These are phyloP conservation scores for Bombyx mori DNA, from an alignment of 1,140 invertebrate species.

Conservation along the genomic window DNA sequence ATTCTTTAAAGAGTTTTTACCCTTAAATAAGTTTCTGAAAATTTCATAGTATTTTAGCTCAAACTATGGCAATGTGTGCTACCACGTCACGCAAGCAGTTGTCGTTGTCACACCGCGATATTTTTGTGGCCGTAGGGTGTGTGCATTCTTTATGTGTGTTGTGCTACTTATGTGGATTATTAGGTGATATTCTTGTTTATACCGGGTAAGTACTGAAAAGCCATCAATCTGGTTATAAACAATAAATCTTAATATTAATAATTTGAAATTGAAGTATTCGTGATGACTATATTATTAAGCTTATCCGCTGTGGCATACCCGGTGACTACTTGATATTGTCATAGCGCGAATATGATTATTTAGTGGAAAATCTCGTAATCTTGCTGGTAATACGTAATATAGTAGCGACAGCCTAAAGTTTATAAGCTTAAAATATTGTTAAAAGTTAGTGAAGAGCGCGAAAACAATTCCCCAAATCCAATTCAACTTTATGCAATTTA, in stretches of 20 bases:
- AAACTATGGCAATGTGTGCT: slow-evolving; percentile 36
- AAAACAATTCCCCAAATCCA: too few relatives aligned
- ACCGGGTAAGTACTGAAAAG: slow-evolving; percentile 48
- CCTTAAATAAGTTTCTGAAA: too few relatives aligned
- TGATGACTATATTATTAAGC: background rate
- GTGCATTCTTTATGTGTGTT: slow-evolving; percentile 69
- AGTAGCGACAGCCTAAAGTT: too few relatives aligned
- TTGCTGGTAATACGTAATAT: too few relatives aligned
- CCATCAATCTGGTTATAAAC: background rate
- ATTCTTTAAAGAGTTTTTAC: too few relatives aligned
- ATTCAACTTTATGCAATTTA: too few relatives aligned
- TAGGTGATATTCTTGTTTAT: slow-evolving; percentile 67
- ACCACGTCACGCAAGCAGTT: slow-evolving; percentile 67
- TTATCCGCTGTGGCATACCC: slow-evolving; percentile 11
- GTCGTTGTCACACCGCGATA: slow-evolving; percentile 67
- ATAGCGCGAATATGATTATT: slow-evolving; percentile 29
- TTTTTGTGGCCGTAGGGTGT: slow-evolving; percentile 70
- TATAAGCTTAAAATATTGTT: too few relatives aligned
- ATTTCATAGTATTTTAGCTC: too few relatives aligned
- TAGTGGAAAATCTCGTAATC: slow-evolving; percentile 30
- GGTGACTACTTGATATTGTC: slow-evolving; percentile 48
- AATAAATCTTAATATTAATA: background rate
- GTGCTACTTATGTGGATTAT: slow-evolving; percentile 71
- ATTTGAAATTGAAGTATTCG: background rate
- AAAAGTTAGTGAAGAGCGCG: too few relatives aligned